A percentile compares a stretch with the other conserved stretches of the same genome.
These are phyloP conservation scores for Penaeus indicus DNA, from an alignment of 1,140 invertebrate species.

Conservation along the genomic window DNA sequence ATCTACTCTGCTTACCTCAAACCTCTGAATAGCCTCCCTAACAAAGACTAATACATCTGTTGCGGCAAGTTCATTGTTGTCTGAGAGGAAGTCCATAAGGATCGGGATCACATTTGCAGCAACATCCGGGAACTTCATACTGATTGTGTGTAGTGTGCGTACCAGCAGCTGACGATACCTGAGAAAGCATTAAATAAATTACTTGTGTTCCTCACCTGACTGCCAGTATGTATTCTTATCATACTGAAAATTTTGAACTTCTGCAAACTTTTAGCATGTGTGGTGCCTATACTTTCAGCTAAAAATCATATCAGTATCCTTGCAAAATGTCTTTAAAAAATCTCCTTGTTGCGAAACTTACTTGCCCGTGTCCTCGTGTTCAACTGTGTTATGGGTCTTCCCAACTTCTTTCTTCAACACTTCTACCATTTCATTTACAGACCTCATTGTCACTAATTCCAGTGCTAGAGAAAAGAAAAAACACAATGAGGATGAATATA, in stretches of 20 bases:
- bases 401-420: slow-evolving; percentile 94
- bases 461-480: slow-evolving; percentile 76
- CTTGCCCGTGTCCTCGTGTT: slow-evolving; percentile 95
- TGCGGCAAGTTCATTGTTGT: slow-evolving; percentile 93
- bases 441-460: slow-evolving; percentile 92
- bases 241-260: too few relatives aligned
- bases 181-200: too few relatives aligned
- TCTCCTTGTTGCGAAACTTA: slow-evolving; percentile 70
- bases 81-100: slow-evolving; percentile 95
- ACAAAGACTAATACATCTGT: slow-evolving; percentile 95
- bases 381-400: slow-evolving; percentile 88
- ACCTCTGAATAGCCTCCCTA: slow-evolving; percentile 93
- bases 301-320: too few relatives aligned
- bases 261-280: too few relatives aligned
- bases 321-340: background rate
- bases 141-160: slow-evolving; percentile 93
- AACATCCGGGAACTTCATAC: slow-evolving; percentile 98
- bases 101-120: slow-evolving; percentile 94
- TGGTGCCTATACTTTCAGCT: too few relatives aligned
- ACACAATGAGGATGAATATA: background rate
- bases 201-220: too few relatives aligned
- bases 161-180: slow-evolving; percentile 97
- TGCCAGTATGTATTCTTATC: too few relatives aligned
- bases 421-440: slow-evolving; percentile 96
- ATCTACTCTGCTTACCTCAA: slow-evolving; percentile 75